These are phyloP conservation scores for Trididemnum clinides DNA, from an alignment of 23 tunicate species.

Conservation along the genomic window DNA sequence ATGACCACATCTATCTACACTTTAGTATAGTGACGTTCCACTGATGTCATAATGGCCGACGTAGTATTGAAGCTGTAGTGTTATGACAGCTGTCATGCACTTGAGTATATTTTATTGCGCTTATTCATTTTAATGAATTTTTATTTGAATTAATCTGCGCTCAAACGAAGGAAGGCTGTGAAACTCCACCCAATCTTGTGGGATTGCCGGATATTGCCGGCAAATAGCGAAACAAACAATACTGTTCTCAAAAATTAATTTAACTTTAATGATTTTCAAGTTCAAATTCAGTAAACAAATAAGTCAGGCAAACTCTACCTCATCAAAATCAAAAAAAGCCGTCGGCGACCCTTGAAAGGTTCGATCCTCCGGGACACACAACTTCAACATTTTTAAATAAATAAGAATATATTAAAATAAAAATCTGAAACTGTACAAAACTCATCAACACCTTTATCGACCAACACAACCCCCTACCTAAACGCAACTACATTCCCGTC, in stretches of 20 bases:
- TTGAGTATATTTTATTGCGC: too few species aligned
- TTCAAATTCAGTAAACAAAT: not conserved
- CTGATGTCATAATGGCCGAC: too few species aligned
- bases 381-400: conserved; percentile 42
- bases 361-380: conserved; percentile 54
- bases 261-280: not conserved
- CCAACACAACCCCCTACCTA: not conserved
- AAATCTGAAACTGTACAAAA: not conserved
- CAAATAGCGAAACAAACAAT: too few species aligned
- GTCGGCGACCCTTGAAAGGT: conserved; percentile 17
- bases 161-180: too few species aligned
- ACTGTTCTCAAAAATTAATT: not conserved
- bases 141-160: too few species aligned
- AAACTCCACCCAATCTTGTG: too few species aligned
- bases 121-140: not conserved
- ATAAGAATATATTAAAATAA: not conserved
- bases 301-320: not conserved
- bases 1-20: too few species aligned
- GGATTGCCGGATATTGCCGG: too few species aligned
- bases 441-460: not conserved
- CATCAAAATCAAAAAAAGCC: conserved; percentile 52
- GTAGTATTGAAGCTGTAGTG: too few species aligned
- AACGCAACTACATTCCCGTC: not conserved
- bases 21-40: too few species aligned
- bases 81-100: too few species aligned